phyloP scores from a whole-genome alignment of 2,113 vertebrate genomes.

The Hyaena hyaena region DNA sequence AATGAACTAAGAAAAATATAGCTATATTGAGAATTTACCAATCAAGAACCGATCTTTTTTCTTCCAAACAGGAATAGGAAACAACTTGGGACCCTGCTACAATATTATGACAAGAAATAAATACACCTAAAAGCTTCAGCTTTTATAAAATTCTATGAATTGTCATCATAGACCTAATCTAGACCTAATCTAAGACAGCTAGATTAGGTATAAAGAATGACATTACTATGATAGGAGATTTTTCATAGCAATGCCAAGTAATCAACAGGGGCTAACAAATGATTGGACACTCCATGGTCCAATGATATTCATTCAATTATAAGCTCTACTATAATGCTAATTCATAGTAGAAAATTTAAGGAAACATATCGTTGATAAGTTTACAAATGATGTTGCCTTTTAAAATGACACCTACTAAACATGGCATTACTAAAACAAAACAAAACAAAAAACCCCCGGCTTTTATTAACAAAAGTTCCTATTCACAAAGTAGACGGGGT shows the following conservation, averaged over 20 bases:
- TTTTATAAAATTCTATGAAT: neutral
- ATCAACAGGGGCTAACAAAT: neutral
- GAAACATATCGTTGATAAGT: neutral
- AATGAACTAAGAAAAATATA: constrained; percentile 7
- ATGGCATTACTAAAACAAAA: neutral
- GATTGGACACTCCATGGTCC: neutral
- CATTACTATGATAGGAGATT: neutral
- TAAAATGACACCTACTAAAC: neutral
- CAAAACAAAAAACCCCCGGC: neutral
- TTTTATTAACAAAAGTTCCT: neutral
- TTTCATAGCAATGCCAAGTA: neutral
- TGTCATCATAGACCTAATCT: neutral
- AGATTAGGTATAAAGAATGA: neutral
- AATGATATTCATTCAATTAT: neutral
- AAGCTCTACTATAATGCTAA: neutral
- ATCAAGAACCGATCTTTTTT: constrained; percentile 5
- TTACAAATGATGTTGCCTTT: neutral
- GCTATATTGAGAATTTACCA: neutral
- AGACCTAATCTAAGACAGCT: neutral
- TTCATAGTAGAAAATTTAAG: neutral
- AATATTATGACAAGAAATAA: neutral
- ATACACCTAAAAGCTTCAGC: neutral
- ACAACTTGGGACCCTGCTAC: neutral
- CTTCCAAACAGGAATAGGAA: neutral
- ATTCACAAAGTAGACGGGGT: neutral